Evolutionary conservation across 2,888 invertebrate species (phyloP), one percentile per base, ranked within the genome.

Genomic region (Caenorhabditis sulstoni): DNA sequence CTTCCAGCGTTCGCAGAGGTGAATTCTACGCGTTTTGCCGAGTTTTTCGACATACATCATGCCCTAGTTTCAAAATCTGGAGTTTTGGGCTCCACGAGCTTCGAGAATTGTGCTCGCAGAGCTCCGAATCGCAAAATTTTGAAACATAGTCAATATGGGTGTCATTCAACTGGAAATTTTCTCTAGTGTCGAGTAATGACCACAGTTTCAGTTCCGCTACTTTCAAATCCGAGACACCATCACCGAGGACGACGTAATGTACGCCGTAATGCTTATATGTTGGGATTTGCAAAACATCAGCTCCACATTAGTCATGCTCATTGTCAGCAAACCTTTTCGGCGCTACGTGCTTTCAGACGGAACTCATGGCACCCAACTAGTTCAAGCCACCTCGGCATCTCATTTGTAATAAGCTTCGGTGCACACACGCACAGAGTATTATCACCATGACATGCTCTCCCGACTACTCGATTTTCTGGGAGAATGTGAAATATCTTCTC

Each of bases 201-300:
- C n/a, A n/a, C n/a, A n/a, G n/a, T 62, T 65, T 14, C 62, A 74
- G 74, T 74, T 65, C 29, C 39, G 39, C 41, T 66, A 44, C 47
- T 70, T 45, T 2, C 45, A 41, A 47, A 12, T 7, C 14, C 2
- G 39, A 11, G 39, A 12, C n/a, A 3, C 11, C 14, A n/a, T 58
- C 41, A 50, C n/a, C 9, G n/a, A 12, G 12, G 11, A 18, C 11
- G 22, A 16, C 37, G 11, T 39, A 3, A 3, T 45, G 4, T 62
- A 67, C 67, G 61, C 16, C 16, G 7, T 71, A 9, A 16, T 50
- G 0, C 5, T 57, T 0, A 50, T 71, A 7, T 22, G 35, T 14
- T 76, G 68, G 67, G 76, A 67, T 50, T 20, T 68, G 41, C 68
- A 68, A 7, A 68, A 67, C 41, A 37, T 76, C 12, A 47, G 73